These are phyloP conservation scores for Ptychodera flava DNA, from an alignment of 35 echinoderm and acorn worm genomes.

Conservation along the genomic window DNA sequence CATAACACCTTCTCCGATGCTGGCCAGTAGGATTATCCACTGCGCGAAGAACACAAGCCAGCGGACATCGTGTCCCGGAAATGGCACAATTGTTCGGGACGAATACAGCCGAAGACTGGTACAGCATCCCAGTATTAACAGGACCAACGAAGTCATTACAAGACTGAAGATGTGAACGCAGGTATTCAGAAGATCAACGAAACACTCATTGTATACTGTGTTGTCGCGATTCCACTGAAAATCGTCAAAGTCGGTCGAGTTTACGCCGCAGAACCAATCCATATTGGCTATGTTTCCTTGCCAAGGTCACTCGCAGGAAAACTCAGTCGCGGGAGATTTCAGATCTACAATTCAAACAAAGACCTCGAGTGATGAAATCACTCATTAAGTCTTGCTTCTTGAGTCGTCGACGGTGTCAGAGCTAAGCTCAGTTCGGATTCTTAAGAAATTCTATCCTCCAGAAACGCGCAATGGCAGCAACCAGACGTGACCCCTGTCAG, in stretches of 20 bases:
- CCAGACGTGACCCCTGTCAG: too few relatives aligned
- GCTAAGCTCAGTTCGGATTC: too few relatives aligned
- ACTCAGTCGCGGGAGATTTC: too few relatives aligned
- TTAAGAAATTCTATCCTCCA: too few relatives aligned
- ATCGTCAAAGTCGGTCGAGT: conserved; percentile 31
- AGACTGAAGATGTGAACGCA: not conserved
- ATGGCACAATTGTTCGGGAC: conserved; percentile 4
- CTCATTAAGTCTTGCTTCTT: too few relatives aligned
- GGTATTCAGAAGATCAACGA: conserved; percentile 8
- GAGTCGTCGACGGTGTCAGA: too few relatives aligned
- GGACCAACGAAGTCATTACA: not conserved
- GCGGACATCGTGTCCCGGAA: conserved; percentile 29
- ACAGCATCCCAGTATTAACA: conserved; percentile 6
- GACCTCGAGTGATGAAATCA: too few relatives aligned
- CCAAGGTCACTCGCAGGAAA: too few relatives aligned
- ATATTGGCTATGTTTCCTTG: too few relatives aligned
- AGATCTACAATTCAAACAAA: too few relatives aligned
- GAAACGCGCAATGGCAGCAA: too few relatives aligned
- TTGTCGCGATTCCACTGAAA: not conserved
- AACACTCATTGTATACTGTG: not conserved
- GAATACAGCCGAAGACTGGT: not conserved
- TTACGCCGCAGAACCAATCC: conserved; percentile 62
- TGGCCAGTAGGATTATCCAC: conserved; percentile 20
- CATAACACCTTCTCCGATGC: conserved; percentile 66
- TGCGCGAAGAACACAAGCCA: conserved; percentile 39